Conservation (phyloP, 2,113 vertebrate species). For the Cranoglanis bouderius region DNA sequence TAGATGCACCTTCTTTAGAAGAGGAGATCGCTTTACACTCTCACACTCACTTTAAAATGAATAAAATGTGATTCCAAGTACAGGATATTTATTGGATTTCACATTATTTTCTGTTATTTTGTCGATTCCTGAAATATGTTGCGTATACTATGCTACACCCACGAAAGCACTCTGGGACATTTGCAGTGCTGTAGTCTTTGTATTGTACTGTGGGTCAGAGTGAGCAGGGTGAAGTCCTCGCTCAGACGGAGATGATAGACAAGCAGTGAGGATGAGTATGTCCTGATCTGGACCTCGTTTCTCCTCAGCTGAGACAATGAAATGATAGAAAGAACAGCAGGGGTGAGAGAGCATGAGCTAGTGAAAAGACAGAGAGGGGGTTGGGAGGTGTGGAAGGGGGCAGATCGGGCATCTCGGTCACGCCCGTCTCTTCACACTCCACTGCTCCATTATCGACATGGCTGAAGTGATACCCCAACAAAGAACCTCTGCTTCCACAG, state of each 20-base stretch:
- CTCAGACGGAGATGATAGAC: slow-evolving; percentile 13
- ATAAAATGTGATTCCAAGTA: not conserved
- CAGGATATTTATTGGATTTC: not conserved
- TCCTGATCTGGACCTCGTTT: slow-evolving; percentile 60
- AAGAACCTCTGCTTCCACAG: slow-evolving; percentile 61
- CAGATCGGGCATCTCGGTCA: slow-evolving; percentile 68
- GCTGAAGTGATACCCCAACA: slow-evolving; percentile 77
- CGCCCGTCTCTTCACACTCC: slow-evolving; percentile 74
- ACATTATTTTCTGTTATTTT: not conserved
- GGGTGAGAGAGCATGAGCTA: slow-evolving; percentile 53
- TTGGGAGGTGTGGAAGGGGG: slow-evolving; percentile 56
- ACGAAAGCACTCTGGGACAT: not conserved
- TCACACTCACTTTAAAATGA: slow-evolving; percentile 11
- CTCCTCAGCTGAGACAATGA: slow-evolving; percentile 70
- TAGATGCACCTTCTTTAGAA: not conserved
- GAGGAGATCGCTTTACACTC: not conserved
- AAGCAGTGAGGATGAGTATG: slow-evolving; percentile 17
- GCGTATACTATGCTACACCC: not conserved
- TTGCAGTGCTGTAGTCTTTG: not conserved
- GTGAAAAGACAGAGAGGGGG: slow-evolving; percentile 44
- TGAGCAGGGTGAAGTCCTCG: not conserved
- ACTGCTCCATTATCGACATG: slow-evolving; percentile 73
- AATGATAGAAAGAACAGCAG: slow-evolving; percentile 63
- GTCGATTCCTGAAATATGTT: not conserved
- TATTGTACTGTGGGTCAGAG: slow-evolving; percentile 5